phyloP scores from a whole-genome alignment of 2,797 vertebrate species.

The Pygocentrus nattereri region DNA sequence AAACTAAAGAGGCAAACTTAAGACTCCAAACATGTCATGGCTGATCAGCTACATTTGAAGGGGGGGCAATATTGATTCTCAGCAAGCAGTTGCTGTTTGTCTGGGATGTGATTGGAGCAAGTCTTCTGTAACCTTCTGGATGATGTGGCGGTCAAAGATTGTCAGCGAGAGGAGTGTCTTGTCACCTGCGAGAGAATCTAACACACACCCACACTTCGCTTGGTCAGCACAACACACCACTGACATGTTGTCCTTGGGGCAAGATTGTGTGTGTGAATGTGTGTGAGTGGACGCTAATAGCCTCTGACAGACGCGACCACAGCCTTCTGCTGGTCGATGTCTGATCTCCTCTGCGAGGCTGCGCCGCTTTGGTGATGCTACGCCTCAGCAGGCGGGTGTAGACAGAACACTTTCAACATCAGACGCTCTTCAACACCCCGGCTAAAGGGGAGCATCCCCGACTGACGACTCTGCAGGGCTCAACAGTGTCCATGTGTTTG shows the following conservation, averaged over 20 bases:
- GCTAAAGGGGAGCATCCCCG: neutral
- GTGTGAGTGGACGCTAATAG: constrained; percentile 24
- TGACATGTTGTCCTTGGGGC: constrained; percentile 36
- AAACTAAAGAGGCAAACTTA: too few species aligned
- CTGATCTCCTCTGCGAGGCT: constrained; percentile 26
- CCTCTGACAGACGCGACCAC: constrained; percentile 42
- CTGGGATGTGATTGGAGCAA: neutral
- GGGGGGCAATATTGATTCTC: too few species aligned
- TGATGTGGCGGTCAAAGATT: neutral
- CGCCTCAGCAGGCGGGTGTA: neutral
- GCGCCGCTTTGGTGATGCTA: constrained; percentile 7
- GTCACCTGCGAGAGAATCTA: constrained; percentile 5
- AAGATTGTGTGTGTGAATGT: neutral
- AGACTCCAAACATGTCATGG: too few species aligned
- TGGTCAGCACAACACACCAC: constrained; percentile 19
- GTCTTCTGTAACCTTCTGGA: constrained; percentile 19
- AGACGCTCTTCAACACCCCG: neutral
- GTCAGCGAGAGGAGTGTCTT: neutral
- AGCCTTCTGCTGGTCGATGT: constrained; percentile 36
- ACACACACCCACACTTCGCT: constrained; percentile 5
- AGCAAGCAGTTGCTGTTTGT: too few species aligned
- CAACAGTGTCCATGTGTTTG: neutral
- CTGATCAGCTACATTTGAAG: neutral
- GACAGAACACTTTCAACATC: neutral
- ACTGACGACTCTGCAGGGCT: too few species aligned